Evolutionary conservation across 2,113 vertebrate genomes (phyloP).

Genomic region (Mustela lutreola): DNA sequence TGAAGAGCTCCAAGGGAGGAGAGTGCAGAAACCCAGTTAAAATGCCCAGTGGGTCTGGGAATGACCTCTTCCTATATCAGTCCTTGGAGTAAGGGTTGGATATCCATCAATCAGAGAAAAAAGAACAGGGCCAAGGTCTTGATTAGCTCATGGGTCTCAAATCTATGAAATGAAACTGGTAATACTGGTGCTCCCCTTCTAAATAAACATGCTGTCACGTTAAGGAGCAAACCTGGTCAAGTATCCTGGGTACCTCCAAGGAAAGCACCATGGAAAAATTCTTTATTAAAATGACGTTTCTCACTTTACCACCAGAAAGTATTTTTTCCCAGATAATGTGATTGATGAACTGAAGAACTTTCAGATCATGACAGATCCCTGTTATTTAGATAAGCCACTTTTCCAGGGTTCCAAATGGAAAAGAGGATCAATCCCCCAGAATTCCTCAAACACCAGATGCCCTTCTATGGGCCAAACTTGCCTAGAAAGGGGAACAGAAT

Average conservation of each 20-base stretch:
- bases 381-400: conserved; percentile 59
- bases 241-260: neutral
- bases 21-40: neutral
- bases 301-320: neutral
- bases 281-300: neutral
- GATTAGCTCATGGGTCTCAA: neutral
- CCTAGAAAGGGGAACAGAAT: neutral
- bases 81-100: neutral
- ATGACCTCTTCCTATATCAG: neutral
- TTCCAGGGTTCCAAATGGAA: conserved; percentile 37
- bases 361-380: neutral
- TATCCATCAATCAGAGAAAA: neutral
- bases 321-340: conserved; percentile 30
- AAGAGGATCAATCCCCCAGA: neutral
- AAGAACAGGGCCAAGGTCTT: neutral
- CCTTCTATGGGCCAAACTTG: neutral
- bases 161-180: neutral
- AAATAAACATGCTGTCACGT: neutral
- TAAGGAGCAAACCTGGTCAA: neutral
- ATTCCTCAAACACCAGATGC: neutral
- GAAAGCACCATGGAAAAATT: neutral
- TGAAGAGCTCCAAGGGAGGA: neutral
- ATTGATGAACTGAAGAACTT: conserved; percentile 32
- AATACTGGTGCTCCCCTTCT: neutral
- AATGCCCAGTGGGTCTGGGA: neutral